phyloP scores from a whole-genome alignment of 2,888 invertebrate species.

The Melanophora roralis region DNA sequence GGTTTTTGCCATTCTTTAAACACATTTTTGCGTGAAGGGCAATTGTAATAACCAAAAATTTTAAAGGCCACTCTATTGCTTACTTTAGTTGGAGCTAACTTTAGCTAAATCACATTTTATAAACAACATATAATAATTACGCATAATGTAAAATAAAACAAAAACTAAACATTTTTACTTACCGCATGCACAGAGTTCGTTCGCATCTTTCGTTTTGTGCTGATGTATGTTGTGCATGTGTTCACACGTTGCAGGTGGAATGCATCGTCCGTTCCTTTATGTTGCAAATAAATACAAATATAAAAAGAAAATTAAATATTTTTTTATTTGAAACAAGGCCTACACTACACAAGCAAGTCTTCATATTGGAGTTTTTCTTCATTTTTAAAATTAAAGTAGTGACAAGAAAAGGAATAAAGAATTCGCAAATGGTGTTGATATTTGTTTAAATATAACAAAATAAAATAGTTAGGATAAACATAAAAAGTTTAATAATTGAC shows the following conservation, averaged over 20 bases:
- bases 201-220: conserved; percentile 78
- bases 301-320: too few relatives aligned
- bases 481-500: too few relatives aligned
- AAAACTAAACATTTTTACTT: conserved; percentile 44
- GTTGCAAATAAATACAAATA: conserved; percentile 1
- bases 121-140: not conserved
- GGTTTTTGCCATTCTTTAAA: too few relatives aligned
- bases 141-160: too few relatives aligned
- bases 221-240: conserved; percentile 82
- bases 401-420: not conserved
- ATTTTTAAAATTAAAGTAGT: not conserved
- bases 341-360: conserved; percentile 16
- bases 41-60: too few relatives aligned
- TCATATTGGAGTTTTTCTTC: conserved; percentile 28
- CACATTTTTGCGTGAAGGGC: too few relatives aligned
- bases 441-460: not conserved
- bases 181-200: conserved; percentile 75
- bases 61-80: too few relatives aligned
- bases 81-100: too few relatives aligned
- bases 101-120: too few relatives aligned
- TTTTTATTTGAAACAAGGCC: not conserved
- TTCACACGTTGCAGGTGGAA: conserved; percentile 81
- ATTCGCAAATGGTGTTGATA: not conserved
- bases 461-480: not conserved
- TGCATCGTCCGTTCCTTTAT: conserved; percentile 78